Evolutionary conservation across 2,113 vertebrate species (phyloP), one percentile per base, ranked within the genome.

Genomic region (Bufo bufo): DNA sequence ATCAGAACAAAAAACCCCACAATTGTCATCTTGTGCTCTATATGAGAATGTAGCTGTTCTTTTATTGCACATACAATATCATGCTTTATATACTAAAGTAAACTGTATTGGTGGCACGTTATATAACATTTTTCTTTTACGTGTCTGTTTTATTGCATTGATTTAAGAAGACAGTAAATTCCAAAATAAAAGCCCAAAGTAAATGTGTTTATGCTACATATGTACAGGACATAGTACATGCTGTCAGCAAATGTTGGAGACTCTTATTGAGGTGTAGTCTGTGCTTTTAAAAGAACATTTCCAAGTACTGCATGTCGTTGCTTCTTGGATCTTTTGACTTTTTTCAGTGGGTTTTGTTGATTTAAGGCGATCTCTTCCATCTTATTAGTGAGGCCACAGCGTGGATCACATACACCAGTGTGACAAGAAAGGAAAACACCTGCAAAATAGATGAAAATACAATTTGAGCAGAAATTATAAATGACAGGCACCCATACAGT

Each of bases 371-470:
- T 0, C 91, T 94, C 90, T 94, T 96, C 96, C 96, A 97, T 88
- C 96, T 91, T 65, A 93, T 90, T 3, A 94, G 92, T 0, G 95
- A 97, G 91, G 90, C 95, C 78, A 95, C 90, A 49, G 93, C 56
- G 9, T 97, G 97, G 65, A 96, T 87, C 88, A 95, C 94, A 0
- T 97, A 97, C 17, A 94, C 19, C 83, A 96, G 91, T 10, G 96
- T 97, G 58, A 93, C 93, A 72, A 94, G 0, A 2, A 91, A 95
- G 6, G 96, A 95, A 91, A 97, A 96, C 2, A 97, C 96, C 96
- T 97, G 87, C 56, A 85, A 13, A 85, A 82, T 52, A 85, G 72
- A 89, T 75, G 8, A 91, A 77, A 43, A 90, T 74, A 0, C 85
- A 82, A 71, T 19, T 56, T 58, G 14, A 71, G 33, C 33, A 33